These are phyloP conservation scores for Rhingia campestris DNA, from an alignment of 2,888 invertebrate genomes.

Conservation along the genomic window DNA sequence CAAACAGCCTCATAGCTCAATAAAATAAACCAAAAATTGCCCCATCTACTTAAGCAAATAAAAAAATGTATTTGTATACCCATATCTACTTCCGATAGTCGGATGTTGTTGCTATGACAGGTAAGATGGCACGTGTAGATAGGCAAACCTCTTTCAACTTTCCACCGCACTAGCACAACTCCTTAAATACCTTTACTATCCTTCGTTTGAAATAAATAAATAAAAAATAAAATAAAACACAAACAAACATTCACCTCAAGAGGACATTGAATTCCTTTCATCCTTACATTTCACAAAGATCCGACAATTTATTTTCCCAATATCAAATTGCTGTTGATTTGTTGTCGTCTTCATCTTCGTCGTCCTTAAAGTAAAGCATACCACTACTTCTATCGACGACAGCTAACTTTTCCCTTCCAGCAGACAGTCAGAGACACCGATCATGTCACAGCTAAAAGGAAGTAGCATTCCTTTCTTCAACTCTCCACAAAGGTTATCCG, in stretches of 20 bases:
- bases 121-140: constrained; percentile 28
- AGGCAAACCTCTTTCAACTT: not conserved
- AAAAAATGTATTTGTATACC: too few species aligned
- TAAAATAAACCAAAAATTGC: too few species aligned
- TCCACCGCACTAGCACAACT: not conserved
- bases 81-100: too few species aligned
- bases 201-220: not conserved
- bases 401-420: constrained; percentile 29
- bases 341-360: constrained; percentile 14
- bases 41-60: too few species aligned
- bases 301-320: constrained; percentile 53
- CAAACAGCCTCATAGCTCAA: too few species aligned
- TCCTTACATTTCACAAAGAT: constrained; percentile 11
- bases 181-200: constrained; percentile 23
- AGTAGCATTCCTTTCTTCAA: constrained; percentile 33
- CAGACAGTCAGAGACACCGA: constrained; percentile 11
- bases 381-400: constrained; percentile 1
- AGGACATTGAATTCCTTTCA: constrained; percentile 6
- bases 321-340: constrained; percentile 69
- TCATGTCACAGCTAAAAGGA: constrained; percentile 31
- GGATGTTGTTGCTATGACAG: too few species aligned
- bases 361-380: constrained; percentile 19
- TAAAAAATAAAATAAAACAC: too few species aligned
- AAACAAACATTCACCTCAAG: constrained; percentile 5
- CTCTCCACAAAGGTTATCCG: constrained; percentile 57